These are phyloP conservation scores for Lithobates sylvaticus DNA, from an alignment of 2,797 vertebrate species.

Conservation along the genomic window DNA sequence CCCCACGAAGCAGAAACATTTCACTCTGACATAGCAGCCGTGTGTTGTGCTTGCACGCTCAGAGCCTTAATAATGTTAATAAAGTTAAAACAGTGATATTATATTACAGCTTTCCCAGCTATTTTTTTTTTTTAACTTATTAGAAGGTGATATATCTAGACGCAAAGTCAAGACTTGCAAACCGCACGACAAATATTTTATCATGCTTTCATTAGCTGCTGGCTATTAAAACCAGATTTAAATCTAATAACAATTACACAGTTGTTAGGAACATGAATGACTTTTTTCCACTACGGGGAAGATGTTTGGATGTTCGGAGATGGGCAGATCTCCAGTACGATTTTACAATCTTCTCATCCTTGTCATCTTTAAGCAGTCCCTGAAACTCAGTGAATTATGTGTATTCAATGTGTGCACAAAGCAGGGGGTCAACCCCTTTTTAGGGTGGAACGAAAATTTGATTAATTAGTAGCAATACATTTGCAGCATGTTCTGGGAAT, in stretches of 20 bases:
- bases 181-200: neutral
- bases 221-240: neutral
- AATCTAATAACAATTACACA: neutral
- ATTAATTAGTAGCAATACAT: no score
- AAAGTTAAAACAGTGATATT: slow-evolving; percentile 34
- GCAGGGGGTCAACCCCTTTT: no score
- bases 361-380: neutral
- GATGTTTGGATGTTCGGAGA: neutral
- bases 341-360: neutral
- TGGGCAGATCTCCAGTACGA: no score
- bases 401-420: neutral
- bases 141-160: slow-evolving; percentile 4
- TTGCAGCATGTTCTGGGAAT: no score
- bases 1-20: slow-evolving; percentile 36
- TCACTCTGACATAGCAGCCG: slow-evolving; percentile 31
- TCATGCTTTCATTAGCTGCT: neutral
- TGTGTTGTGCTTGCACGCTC: slow-evolving; percentile 29
- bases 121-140: neutral
- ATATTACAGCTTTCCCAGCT: slow-evolving; percentile 14
- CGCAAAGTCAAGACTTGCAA: neutral
- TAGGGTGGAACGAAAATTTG: no score
- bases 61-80: slow-evolving; percentile 5
- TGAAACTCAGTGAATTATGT: neutral
- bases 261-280: neutral
- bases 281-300: neutral